A percentile compares a stretch with the other conserved stretches of the same genome.
phyloP scores from a whole-genome alignment of 1,140 invertebrate genomes.

The Drosophila virilis region DNA sequence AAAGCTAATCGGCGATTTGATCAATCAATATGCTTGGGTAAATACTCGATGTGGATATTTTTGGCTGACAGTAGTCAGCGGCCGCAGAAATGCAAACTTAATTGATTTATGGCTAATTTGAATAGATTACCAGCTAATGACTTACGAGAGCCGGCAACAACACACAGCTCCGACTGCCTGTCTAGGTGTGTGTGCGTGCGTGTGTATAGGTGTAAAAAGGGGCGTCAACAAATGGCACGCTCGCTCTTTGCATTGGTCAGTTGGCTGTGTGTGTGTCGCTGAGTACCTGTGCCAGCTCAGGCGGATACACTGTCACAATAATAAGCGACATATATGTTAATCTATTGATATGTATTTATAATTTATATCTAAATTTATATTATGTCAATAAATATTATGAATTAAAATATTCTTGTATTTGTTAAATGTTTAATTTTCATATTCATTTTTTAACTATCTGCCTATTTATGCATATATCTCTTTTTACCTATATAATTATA shows the following conservation, averaged over 20 bases:
- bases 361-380: too few species aligned
- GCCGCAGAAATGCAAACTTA: constrained; percentile 34
- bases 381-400: too few species aligned
- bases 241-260: constrained; percentile 66
- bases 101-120: constrained; percentile 79
- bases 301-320: constrained; percentile 46
- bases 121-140: constrained; percentile 74
- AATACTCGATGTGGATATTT: constrained; percentile 37
- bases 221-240: constrained; percentile 61
- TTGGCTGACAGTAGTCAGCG: constrained; percentile 47
- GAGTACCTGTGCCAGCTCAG: constrained; percentile 37
- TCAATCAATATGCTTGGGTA: constrained; percentile 36
- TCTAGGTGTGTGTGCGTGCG: constrained; percentile 6
- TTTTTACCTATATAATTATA: not conserved
- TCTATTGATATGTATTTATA: too few species aligned
- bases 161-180: not conserved
- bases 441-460: too few species aligned
- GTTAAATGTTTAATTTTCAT: not conserved
- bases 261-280: constrained; percentile 34
- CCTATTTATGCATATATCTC: too few species aligned
- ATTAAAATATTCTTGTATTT: not conserved
- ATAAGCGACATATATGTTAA: too few species aligned
- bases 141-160: constrained; percentile 54
- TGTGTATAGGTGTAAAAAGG: constrained; percentile 34
- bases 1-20: constrained; percentile 49